A percentile compares a stretch with the other conserved stretches of the same genome.
phyloP scores from a whole-genome alignment of 2,888 invertebrate genomes.

The Chalcis sispes region DNA sequence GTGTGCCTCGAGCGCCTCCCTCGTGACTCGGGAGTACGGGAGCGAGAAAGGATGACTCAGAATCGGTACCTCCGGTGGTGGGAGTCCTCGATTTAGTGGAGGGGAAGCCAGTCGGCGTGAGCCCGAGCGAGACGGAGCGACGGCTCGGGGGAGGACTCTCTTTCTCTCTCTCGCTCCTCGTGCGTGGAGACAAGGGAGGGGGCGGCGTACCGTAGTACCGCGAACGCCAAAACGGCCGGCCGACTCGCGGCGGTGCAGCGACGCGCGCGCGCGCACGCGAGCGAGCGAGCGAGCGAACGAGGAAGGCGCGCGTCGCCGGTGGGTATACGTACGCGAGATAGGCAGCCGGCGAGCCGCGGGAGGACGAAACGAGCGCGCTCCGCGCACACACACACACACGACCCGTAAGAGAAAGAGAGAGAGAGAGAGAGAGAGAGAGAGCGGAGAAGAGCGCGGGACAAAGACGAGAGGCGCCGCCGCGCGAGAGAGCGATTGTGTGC shows the following conservation, averaged over 20 bases:
- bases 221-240: slow-evolving; percentile 22
- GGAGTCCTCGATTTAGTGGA: slow-evolving; percentile 27
- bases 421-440: slow-evolving; percentile 40
- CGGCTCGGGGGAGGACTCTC: neutral
- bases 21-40: neutral
- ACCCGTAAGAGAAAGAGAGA: too few relatives aligned
- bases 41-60: neutral
- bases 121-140: neutral
- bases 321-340: slow-evolving; percentile 48
- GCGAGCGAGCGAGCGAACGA: neutral
- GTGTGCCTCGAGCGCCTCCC: too few relatives aligned
- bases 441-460: slow-evolving; percentile 40
- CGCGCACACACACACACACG: too few relatives aligned
- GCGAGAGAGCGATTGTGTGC: slow-evolving; percentile 69
- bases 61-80: slow-evolving; percentile 4
- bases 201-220: neutral
- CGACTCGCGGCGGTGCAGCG: neutral
- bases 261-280: slow-evolving; percentile 1
- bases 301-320: slow-evolving; percentile 6
- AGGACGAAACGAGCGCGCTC: slow-evolving; percentile 34
- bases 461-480: slow-evolving; percentile 44
- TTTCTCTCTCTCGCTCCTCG: neutral
- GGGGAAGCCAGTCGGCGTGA: slow-evolving; percentile 35
- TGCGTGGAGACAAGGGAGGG: neutral
- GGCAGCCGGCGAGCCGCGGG: slow-evolving; percentile 41